phyloP scores from a whole-genome alignment of 2,113 vertebrate species.

The Octodon degus region DNA sequence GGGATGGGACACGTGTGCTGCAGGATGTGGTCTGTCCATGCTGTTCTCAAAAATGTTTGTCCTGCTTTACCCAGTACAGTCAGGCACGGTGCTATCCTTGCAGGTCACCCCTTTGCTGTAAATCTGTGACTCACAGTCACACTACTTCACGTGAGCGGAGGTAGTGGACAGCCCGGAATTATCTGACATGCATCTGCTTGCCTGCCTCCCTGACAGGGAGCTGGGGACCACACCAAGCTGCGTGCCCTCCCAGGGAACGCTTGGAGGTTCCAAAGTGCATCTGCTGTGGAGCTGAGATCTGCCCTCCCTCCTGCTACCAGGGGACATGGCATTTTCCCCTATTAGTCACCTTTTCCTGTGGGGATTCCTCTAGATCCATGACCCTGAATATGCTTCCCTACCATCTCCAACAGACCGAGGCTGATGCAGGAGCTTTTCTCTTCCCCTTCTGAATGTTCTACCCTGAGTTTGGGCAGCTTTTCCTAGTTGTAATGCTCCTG shows the following conservation, averaged over 20 bases:
- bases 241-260: accelerated
- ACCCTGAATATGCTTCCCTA: background rate
- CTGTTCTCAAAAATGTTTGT: background rate
- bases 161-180: background rate
- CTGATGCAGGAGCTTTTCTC: background rate
- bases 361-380: background rate
- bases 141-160: background rate
- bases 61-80: background rate
- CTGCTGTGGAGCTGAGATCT: background rate
- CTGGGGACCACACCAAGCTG: background rate
- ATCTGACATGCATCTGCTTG: background rate
- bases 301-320: background rate
- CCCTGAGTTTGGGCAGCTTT: background rate
- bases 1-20: background rate
- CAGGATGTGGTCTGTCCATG: background rate
- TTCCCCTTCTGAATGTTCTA: background rate
- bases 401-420: background rate
- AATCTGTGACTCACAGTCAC: background rate
- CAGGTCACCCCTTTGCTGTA: background rate
- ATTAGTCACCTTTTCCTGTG: background rate
- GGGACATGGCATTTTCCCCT: background rate
- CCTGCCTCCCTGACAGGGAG: background rate
- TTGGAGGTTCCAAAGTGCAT: background rate
- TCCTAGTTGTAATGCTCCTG: background rate
- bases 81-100: background rate